Evolutionary conservation across 23 tunicate genomes (phyloP).

Genomic region (Aplidium turbinatum): DNA sequence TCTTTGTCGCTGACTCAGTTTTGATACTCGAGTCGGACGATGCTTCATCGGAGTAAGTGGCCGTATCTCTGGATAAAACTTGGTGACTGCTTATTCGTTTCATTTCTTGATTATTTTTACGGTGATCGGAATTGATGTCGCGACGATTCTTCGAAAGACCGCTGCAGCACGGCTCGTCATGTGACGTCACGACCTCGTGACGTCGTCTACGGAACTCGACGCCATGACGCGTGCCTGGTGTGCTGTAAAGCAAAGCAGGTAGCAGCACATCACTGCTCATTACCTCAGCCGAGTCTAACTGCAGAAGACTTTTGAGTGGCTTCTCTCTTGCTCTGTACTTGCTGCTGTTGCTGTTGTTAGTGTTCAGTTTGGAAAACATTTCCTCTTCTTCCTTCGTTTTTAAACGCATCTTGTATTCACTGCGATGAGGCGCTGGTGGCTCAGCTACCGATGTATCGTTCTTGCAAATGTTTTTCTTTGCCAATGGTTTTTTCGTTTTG

Average conservation of each 20-base stretch:
- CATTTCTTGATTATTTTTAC: background rate
- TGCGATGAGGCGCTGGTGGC: too few species aligned
- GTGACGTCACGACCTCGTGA: background rate
- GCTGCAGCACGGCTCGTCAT: background rate
- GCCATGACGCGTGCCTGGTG: too few species aligned
- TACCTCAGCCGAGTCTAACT: slow-evolving; percentile 43
- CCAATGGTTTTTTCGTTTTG: too few species aligned
- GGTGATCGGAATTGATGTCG: background rate
- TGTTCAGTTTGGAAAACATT: too few species aligned
- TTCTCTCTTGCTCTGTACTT: slow-evolving; percentile 44
- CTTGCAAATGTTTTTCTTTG: too few species aligned
- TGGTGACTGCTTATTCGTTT: background rate
- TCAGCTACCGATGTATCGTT: too few species aligned
- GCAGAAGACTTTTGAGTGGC: slow-evolving; percentile 22
- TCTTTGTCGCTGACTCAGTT: slow-evolving; percentile 13
- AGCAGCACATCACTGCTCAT: slow-evolving; percentile 44
- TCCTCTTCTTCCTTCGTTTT: too few species aligned
- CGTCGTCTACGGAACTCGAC: too few species aligned
- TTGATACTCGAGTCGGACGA: background rate
- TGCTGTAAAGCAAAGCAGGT: slow-evolving; percentile 38
- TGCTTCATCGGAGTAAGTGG: background rate
- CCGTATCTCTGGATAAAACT: background rate
- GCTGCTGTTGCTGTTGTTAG: too few species aligned
- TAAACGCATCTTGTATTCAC: too few species aligned
- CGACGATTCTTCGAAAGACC: background rate